Conservation (phyloP, 2,113 vertebrate genomes). For the Bubo scandiacus region DNA sequence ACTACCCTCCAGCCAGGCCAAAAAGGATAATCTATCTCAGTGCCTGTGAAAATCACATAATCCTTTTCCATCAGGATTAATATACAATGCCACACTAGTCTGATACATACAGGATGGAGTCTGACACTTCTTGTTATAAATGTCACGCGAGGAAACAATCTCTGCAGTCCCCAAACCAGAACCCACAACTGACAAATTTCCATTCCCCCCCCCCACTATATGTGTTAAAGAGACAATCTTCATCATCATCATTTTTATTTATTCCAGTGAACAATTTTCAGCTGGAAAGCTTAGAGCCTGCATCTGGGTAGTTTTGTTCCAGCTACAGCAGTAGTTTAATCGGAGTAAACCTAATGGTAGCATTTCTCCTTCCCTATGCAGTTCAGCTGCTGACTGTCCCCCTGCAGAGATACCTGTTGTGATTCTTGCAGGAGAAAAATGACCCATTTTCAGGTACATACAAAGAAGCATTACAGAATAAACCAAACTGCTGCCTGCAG, state of each 20-base stretch:
- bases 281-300: not conserved
- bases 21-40: slow-evolving; percentile 34
- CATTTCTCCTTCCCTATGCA: not conserved
- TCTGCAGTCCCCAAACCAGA: not conserved
- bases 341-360: not conserved
- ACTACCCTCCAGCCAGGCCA: not conserved
- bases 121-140: slow-evolving; percentile 44
- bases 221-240: not conserved
- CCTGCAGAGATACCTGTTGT: slow-evolving; percentile 63
- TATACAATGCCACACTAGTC: slow-evolving; percentile 16
- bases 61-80: slow-evolving; percentile 63
- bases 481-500: slow-evolving; percentile 37
- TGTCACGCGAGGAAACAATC: not conserved
- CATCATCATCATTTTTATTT: slow-evolving; percentile 24
- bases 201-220: not conserved
- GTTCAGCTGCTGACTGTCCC: slow-evolving; percentile 6
- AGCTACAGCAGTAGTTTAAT: slow-evolving; percentile 10
- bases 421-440: slow-evolving; percentile 68
- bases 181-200: not conserved
- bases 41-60: slow-evolving; percentile 51
- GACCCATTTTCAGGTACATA: slow-evolving; percentile 64
- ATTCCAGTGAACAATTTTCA: slow-evolving; percentile 12
- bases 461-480: slow-evolving; percentile 63
- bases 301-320: not conserved
- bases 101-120: slow-evolving; percentile 29